Evolutionary conservation across 2,888 invertebrate genomes (phyloP), one percentile per base, ranked within the genome.

Genomic region (Drosophila diplacantha): DNA sequence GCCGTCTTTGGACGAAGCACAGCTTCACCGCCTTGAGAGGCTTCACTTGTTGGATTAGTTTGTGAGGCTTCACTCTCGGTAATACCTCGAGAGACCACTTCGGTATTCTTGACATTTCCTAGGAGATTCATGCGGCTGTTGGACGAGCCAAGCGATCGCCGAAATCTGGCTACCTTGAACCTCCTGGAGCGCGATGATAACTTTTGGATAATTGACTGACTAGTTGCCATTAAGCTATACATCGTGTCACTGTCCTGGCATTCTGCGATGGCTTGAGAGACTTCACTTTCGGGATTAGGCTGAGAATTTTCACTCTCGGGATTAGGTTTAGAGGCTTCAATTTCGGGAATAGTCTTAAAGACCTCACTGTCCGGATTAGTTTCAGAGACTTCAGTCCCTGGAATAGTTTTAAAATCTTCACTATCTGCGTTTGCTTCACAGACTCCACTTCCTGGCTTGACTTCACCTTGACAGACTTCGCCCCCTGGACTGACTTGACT

Each of bases 21-120:
- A n/a, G 3, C 18, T 6, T 35, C 3, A 35, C n/a, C n/a, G 8
- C 14, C 16, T 8, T 31, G 29, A 18, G 12, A 9, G 2, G 9
- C 53, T 18, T 53, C 43, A 53, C 32, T n/a, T 8, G 12, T n/a
- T 24, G 16, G n/a, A 41, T 11, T n/a, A 11, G 41, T 22, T 5
- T 24, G 29, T 3, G 29, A 31, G 3, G 14, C 5, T 5, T 44
- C 41, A 22, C n/a, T 11, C 2, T 20, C 18, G 4, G 44, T 8
- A 18, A 31, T 18, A 5, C 14, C 29, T 5, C 8, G 29, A 20
- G 44, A 20, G 8, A 29, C 26, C 4, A 18, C 2, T 12, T 12
- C 7, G 16, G 7, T 44, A 2, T 29, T 18, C 18, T 44, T 29
- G 18, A 12, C 8, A 29, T 0, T 18, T 5, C 7, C 29, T 14